Conservation (phyloP, 2,888 invertebrate genomes). For the Drosophila ochracea region DNA sequence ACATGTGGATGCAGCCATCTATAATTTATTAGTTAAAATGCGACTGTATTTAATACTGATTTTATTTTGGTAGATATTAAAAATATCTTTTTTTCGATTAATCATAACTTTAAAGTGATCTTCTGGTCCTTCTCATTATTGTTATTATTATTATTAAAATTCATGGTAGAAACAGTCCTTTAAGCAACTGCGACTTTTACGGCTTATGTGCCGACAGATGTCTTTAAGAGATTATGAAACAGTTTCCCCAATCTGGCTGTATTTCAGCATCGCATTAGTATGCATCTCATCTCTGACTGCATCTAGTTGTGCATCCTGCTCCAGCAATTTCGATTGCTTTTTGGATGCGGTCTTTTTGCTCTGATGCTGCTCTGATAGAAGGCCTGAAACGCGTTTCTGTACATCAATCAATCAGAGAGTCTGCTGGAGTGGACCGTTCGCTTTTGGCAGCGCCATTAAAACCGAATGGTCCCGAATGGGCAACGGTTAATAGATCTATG, state of each 20-base stretch:
- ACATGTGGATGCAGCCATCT: neutral
- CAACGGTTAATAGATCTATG: constrained; percentile 3
- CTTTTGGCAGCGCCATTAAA: constrained; percentile 32
- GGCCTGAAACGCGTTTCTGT: neutral
- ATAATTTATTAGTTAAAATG: neutral
- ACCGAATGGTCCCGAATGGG: neutral
- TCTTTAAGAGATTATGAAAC: constrained; percentile 3
- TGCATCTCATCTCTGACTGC: constrained; percentile 19
- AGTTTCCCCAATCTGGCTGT: constrained; percentile 2
- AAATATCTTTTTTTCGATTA: neutral
- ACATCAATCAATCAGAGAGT: constrained; percentile 16
- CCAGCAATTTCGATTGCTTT: constrained; percentile 18
- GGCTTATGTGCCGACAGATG: neutral
- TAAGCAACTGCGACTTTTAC: neutral
- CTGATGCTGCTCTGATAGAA: constrained; percentile 38
- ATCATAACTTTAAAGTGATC: neutral
- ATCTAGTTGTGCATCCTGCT: neutral
- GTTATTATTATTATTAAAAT: neutral
- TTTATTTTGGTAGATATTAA: neutral
- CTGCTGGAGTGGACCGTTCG: constrained; percentile 12
- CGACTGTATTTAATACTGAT: neutral
- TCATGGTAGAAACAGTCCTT: neutral
- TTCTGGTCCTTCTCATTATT: neutral
- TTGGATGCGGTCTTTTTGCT: constrained; percentile 1
- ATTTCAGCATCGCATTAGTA: constrained; percentile 22